These are phyloP conservation scores for Brachypodius melanocephalos DNA, from an alignment of 2,113 vertebrate species.

Conservation along the genomic window DNA sequence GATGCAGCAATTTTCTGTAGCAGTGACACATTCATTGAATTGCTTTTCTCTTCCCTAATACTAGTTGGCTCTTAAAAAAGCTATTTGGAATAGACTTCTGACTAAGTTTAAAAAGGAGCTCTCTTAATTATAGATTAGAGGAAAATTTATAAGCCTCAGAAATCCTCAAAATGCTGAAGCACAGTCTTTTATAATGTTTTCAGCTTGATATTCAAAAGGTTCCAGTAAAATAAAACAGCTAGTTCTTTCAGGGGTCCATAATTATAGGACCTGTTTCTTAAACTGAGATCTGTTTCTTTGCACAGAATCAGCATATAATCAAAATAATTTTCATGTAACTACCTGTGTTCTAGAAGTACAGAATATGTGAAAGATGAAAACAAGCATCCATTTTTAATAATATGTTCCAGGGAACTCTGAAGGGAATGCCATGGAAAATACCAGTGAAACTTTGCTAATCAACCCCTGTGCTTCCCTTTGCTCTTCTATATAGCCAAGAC, in stretches of 20 bases:
- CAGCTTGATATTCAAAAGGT: background rate
- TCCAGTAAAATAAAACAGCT: background rate
- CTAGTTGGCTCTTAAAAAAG: background rate
- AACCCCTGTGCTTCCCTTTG: background rate
- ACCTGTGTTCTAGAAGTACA: background rate
- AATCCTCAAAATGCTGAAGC: background rate
- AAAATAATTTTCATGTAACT: background rate
- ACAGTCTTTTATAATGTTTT: background rate
- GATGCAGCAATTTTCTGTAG: background rate
- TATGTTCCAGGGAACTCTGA: background rate
- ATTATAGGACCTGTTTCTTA: background rate
- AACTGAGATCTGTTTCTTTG: background rate
- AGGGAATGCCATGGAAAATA: background rate
- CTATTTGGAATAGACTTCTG: background rate
- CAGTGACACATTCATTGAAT: background rate
- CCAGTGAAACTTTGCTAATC: background rate
- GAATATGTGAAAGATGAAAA: background rate
- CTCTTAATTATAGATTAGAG: background rate
- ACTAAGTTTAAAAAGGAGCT: background rate
- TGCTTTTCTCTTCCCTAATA: background rate
- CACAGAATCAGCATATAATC: background rate
- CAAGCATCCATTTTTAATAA: background rate
- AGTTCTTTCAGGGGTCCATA: background rate
- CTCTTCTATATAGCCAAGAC: background rate
- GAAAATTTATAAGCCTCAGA: background rate